phyloP scores from a whole-genome alignment of 1,140 invertebrate genomes.

The Mycetomoellerius zeteki region DNA sequence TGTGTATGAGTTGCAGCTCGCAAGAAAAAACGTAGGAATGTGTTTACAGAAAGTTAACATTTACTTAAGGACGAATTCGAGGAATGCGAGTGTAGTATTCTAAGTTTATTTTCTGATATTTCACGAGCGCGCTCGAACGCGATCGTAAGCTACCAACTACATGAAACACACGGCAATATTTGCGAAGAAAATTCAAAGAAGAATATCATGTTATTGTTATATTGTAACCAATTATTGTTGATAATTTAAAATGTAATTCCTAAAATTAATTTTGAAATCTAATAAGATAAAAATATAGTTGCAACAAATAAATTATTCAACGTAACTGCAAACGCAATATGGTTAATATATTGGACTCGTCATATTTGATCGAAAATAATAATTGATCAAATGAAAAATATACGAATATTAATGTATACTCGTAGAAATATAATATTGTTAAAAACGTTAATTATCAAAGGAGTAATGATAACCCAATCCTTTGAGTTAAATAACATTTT shows the following conservation, averaged over 20 bases:
- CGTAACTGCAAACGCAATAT: neutral
- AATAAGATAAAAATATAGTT: neutral
- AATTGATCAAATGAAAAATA: neutral
- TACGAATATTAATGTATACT: neutral
- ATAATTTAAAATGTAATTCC: neutral
- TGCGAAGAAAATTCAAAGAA: neutral
- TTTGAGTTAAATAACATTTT: too few species aligned
- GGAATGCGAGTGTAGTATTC: slow-evolving; percentile 64
- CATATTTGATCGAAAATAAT: neutral
- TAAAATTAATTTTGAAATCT: neutral
- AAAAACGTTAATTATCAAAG: too few species aligned
- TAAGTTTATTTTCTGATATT: slow-evolving; percentile 65
- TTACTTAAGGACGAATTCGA: slow-evolving; percentile 58
- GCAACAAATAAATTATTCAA: neutral
- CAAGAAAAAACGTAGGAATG: slow-evolving; percentile 72
- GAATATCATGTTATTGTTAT: neutral
- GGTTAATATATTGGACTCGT: neutral
- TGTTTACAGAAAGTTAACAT: slow-evolving; percentile 61
- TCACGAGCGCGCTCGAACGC: neutral
- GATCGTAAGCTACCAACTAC: neutral
- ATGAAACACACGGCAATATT: slow-evolving; percentile 5
- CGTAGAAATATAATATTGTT: neutral
- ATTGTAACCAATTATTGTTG: neutral
- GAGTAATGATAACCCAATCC: too few species aligned
- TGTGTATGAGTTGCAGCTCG: slow-evolving; percentile 62